Base-by-base conservation (phyloP, 2,797 vertebrate species). In the Hirundo rustica region DNA sequence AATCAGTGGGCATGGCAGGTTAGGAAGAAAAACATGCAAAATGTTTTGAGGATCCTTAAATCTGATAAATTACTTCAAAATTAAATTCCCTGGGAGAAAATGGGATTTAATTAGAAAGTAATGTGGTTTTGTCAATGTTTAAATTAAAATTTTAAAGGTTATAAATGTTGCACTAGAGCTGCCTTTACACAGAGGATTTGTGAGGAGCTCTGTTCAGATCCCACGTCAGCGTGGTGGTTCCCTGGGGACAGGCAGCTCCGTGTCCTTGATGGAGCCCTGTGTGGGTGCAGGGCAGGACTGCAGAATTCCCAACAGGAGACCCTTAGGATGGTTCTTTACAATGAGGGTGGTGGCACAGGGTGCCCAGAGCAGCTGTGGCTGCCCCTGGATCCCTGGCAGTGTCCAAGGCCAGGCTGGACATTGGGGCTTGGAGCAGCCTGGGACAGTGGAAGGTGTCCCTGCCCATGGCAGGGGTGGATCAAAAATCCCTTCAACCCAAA, bases 1-100 rank as follows among this genome's bases (percentile, higher is more conserved):
- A 98, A 98, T 98, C 98, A 98, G 98, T 96, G 97, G 98, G 98
- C 98, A 98, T 96, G 98, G 97, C 98, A 98, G 98, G 98, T 98
- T 98, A 98, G 98, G 98, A 98, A 98, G 86, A 40, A 98, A 98
- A 98, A 98, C 98, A 98, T 97, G 98, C 92, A 88, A 88, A 97
- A 98, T 97, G 96, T 98, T 98, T 98, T 88, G 95, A 97, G 95
- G 98, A 98, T 98, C 98, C 98, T 98, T 98, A 98, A 98, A 98
- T 97, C 96, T 97, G 98, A 98, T 98, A 98, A 99, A 98, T 98
- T 98, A 97, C 98, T 98, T 98, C 97, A 97, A 98, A 98, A 98
- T 98, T 97, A 98, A 98, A 98, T 98, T 98, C 98, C 98, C 98
- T 97, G 95, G 97, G 98, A 98, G 97, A 98, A 98, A 97, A 98